Conservation (phyloP, 2,888 invertebrate species). For the Catocala nupta region DNA sequence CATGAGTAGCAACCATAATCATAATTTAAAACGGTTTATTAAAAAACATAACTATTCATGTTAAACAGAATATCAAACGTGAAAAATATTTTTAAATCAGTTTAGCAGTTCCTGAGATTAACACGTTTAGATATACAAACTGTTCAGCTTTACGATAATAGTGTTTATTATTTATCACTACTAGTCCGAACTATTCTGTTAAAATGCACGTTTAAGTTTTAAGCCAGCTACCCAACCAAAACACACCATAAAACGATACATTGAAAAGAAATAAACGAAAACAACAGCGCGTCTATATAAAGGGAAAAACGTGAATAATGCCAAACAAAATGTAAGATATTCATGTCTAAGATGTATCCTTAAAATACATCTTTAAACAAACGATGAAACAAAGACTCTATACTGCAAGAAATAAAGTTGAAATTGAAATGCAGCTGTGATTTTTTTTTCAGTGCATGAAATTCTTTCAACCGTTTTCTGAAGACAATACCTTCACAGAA, state of each 20-base stretch:
- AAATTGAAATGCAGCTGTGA: not conserved
- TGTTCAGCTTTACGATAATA: too few species aligned
- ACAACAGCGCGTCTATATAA: constrained; percentile 17
- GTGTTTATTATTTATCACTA: too few species aligned
- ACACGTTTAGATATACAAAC: too few species aligned
- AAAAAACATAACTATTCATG: too few species aligned
- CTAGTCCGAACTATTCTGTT: too few species aligned
- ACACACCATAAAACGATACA: constrained; percentile 5
- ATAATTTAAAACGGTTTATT: too few species aligned
- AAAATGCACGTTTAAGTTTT: too few species aligned
- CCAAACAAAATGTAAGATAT: constrained; percentile 51
- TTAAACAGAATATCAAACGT: too few species aligned
- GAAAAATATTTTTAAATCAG: too few species aligned
- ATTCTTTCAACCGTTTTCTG: constrained; percentile 33
- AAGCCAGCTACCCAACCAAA: too few species aligned
- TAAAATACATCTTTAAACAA: constrained; percentile 22
- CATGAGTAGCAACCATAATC: too few species aligned
- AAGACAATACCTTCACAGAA: constrained; percentile 46
- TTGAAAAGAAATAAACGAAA: constrained; percentile 19
- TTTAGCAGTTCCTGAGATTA: too few species aligned
- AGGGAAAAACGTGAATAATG: constrained; percentile 39
- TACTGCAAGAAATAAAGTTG: not conserved
- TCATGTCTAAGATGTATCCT: constrained; percentile 54
- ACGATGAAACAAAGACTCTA: constrained; percentile 40
- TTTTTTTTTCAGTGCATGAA: constrained; percentile 35